Evolutionary conservation across 1,140 invertebrate genomes (phyloP), one percentile per base, ranked within the genome.

Genomic region (Rhyzopertha dominica): DNA sequence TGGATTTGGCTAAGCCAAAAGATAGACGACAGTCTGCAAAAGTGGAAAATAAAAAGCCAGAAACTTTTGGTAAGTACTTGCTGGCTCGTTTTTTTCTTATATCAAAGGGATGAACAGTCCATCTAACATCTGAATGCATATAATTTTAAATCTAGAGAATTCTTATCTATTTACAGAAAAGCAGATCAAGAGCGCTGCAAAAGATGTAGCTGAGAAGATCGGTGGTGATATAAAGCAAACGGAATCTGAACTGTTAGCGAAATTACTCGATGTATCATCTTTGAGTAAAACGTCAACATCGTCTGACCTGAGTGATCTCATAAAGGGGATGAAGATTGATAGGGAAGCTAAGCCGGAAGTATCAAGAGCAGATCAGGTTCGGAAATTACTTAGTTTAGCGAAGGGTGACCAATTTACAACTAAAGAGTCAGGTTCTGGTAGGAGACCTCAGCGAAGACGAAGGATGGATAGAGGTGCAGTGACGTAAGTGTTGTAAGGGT

Each of bases 271-370:
- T 12, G 24, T 14, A 2, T 30, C n/a, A 12, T 23, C 12, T 28
- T 32, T 46, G 14, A n/a, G n/a, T n/a, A n/a, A n/a, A n/a, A n/a
- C 43, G 25, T 48, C 42, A 56, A 52, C 32, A 23, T 42, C 41
- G 16, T 32, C 36, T 28, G 43, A 20, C 71, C 74, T 48, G 60
- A 86, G 82, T 71, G 77, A 85, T 28, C 59, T 86, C 13, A 69
- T 87, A 53, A 70, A 76, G 31, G 81, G 78, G 16, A 85, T 87
- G 83, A 84, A 85, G 67, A 76, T 86, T 25, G 82, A 86, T 62
- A 73, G 75, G 47, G 61, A 67, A 24, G 34, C 58, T 50, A 67
- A 68, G 57, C 49, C 71, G 19, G 35, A 50, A 47, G 16, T 37
- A 25, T 55, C 56, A 34, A 58, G 23, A 38, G 58, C 63, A 14